Evolutionary conservation across 2,888 invertebrate species (phyloP).

Genomic region (Prenolepis imparis): DNA sequence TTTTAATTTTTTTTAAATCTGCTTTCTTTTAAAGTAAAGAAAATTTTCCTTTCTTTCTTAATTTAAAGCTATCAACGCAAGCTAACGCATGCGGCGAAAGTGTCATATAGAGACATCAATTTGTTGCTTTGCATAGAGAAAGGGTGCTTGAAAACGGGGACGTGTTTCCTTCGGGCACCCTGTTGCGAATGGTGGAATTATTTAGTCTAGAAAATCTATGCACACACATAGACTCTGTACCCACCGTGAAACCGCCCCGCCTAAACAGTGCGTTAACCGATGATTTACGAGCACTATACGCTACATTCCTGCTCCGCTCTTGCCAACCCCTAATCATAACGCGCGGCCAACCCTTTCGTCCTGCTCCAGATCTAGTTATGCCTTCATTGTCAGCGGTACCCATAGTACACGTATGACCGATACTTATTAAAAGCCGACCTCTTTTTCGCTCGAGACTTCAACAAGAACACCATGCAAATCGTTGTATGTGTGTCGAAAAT

Average conservation of each 20-base stretch:
- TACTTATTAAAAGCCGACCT: constrained; percentile 77
- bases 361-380: constrained; percentile 82
- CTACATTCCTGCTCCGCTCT: constrained; percentile 58
- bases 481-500: constrained; percentile 4
- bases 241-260: constrained; percentile 86
- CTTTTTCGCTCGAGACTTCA: constrained; percentile 49
- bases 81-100: constrained; percentile 18
- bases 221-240: constrained; percentile 80
- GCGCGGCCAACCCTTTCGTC: constrained; percentile 76
- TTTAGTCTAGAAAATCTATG: constrained; percentile 82
- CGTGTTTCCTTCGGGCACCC: constrained; percentile 67
- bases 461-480: constrained; percentile 37
- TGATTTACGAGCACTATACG: constrained; percentile 83
- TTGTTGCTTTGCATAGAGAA: constrained; percentile 60
- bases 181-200: constrained; percentile 84
- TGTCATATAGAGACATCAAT: constrained; percentile 75
- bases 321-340: constrained; percentile 66
- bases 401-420: constrained; percentile 77
- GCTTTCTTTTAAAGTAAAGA: background rate
- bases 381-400: constrained; percentile 76
- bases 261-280: constrained; percentile 86
- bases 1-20: too few relatives aligned
- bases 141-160: constrained; percentile 53
- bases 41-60: background rate
- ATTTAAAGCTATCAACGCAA: background rate